These are phyloP conservation scores for Drosophila fuyamai DNA, from an alignment of 1,140 invertebrate species.

Conservation along the genomic window DNA sequence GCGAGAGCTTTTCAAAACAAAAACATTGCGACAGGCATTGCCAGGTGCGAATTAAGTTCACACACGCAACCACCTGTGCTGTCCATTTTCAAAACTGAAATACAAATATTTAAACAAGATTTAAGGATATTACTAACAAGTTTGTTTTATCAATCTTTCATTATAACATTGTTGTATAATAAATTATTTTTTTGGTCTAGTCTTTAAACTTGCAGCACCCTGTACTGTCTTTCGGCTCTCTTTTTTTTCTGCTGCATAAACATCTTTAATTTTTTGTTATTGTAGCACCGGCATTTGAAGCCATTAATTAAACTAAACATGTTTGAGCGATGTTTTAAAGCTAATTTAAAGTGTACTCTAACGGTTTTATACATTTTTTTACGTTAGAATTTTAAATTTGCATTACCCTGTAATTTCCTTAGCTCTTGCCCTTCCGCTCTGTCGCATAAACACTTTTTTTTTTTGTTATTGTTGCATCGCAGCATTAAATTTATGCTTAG, in stretches of 20 bases:
- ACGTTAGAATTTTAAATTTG: neutral
- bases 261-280: too few relatives aligned
- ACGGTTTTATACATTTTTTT: neutral
- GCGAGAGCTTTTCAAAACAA: conserved; percentile 49
- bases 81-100: neutral
- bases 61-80: conserved; percentile 46
- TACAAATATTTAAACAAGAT: too few relatives aligned
- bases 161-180: too few relatives aligned
- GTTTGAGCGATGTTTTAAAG: too few relatives aligned
- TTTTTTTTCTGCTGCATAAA: too few relatives aligned
- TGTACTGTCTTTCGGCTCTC: too few relatives aligned
- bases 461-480: conserved; percentile 10
- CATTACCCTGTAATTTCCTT: conserved; percentile 2
- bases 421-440: neutral
- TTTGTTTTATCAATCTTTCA: too few relatives aligned
- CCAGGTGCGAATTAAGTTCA: conserved; percentile 7
- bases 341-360: neutral
- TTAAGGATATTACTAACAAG: too few relatives aligned
- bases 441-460: neutral
- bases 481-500: conserved; percentile 1
- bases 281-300: too few relatives aligned
- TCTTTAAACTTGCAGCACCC: too few relatives aligned
- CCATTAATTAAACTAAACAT: too few relatives aligned
- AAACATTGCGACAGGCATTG: conserved; percentile 43
- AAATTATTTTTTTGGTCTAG: too few relatives aligned